phyloP scores from a whole-genome alignment of 1,140 invertebrate genomes.

The Stegodyphus dumicola region DNA sequence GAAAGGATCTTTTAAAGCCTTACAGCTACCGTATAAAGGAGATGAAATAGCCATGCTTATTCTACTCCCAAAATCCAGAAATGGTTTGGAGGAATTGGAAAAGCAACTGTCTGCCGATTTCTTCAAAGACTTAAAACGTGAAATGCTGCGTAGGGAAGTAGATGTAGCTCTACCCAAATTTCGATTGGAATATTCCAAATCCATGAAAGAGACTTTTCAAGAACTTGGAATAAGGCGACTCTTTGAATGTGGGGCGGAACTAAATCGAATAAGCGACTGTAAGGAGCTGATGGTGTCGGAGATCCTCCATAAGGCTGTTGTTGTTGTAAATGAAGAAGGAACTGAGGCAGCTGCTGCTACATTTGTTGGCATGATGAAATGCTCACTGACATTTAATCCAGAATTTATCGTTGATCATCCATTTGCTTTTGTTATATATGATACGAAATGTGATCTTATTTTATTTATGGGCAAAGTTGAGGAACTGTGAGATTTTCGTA shows the following conservation, averaged over 20 bases:
- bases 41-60: conserved; percentile 66
- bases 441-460: conserved; percentile 72
- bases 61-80: conserved; percentile 63
- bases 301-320: conserved; percentile 71
- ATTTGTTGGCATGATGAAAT: conserved; percentile 1
- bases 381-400: neutral
- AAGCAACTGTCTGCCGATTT: neutral
- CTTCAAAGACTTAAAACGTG: neutral
- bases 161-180: conserved; percentile 74
- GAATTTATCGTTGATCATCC: conserved; percentile 78
- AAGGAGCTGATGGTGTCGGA: conserved; percentile 68
- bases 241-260: conserved; percentile 75
- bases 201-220: conserved; percentile 74
- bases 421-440: conserved; percentile 78
- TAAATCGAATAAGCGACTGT: conserved; percentile 73
- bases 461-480: conserved; percentile 74
- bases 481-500: conserved; percentile 24
- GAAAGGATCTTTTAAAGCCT: conserved; percentile 3
- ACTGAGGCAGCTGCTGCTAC: conserved; percentile 79
- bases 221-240: conserved; percentile 77
- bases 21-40: conserved; percentile 75
- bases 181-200: conserved; percentile 77
- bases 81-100: conserved; percentile 5
- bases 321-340: conserved; percentile 78
- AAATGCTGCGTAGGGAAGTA: neutral